Evolutionary conservation across 2,888 invertebrate species (phyloP), one percentile per base, ranked within the genome.

Genomic region (Apomyelois bistriatella): DNA sequence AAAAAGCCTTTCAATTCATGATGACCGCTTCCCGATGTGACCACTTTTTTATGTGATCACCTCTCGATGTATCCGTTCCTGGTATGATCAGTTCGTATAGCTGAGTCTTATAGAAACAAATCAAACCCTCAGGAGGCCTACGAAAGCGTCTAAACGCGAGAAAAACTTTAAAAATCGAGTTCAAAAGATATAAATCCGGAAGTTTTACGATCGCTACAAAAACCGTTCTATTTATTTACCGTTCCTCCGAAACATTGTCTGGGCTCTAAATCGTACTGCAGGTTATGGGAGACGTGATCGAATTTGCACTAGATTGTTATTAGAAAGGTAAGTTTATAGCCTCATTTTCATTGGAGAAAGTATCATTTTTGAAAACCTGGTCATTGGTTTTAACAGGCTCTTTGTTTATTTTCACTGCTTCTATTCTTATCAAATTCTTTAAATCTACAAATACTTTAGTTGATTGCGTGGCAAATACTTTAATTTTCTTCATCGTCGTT

Each of bases 191-290:
- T 49, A 51, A 51, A 51, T 51, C 51, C 41, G 16, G 12, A 10
- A 32, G 35, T 51, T 60, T 60, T 60, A 60, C 60, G 56, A 56
- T 42, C 52, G 46, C 52, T 38, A 54, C 53, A 58, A 58, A 56
- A 58, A 55, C 55, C 56, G 55, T 60, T 58, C 60, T 54, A 57
- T 60, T 60, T 60, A 58, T 60, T 57, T 54, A 60, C 60, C 54
- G 58, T 54, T 55, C 55, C 56, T 54, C 48, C 46, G 54, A 48
- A 53, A 53, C 58, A 56, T 56, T 56, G 56, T 58, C 57, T 58
- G 54, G 42, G 51, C 30, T 30, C 41, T 36, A 51, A 51, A 42
- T 51, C 51, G 51, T 12, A 17, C 52, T 50, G 43, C 52, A 41
- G 48, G 54, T 56, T 58, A 58, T 48, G 10, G 53, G 32, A 50